Base-by-base conservation (phyloP, 2,113 vertebrate species). In the Melospiza georgiana region DNA sequence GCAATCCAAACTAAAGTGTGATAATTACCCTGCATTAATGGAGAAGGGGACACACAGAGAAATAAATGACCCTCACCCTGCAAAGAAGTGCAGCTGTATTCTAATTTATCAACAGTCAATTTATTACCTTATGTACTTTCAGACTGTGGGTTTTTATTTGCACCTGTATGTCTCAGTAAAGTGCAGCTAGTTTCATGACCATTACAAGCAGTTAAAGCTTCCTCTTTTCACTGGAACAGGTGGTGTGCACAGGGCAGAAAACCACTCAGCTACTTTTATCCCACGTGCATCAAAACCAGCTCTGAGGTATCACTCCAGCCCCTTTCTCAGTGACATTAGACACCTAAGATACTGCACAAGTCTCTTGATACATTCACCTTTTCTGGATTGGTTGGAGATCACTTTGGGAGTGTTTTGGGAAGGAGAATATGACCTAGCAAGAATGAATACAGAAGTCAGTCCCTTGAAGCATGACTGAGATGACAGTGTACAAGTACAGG, bases 211-310 rank as follows among this genome's bases (percentile, higher is more conserved):
- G 66, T 46, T 52, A 44, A 30, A 35, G 89, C 87, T 97, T 97
- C 97, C 96, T 90, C 94, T 96, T 97, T 94, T 88, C 89, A 58
- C 30, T 68, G 71, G 90, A 91, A 75, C 96, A 97, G 95, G 95
- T 97, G 96, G 89, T 3, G 22, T 6, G 59, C 67, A 79, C 2
- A 12, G 39, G 27, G 37, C 90, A 93, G 37, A 90, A 74, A 88
- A 78, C 51, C 55, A 74, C 67, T 20, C 9, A 46, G 82, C 79
- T 94, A 83, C 95, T 96, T 95, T 88, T 77, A 82, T 44, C 39
- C 65, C 65, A 67, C 0, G 1, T 35, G 54, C 85, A 94, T 54
- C 63, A 77, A 69, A 90, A 80, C 55, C 43, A 63, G 10, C 46
- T 41, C 43, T 18, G 55, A 52, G 55, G 5, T 44, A 63, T 10